Evolutionary conservation across 2,888 invertebrate species (phyloP).

Genomic region (Ischnus inquisitorius): DNA sequence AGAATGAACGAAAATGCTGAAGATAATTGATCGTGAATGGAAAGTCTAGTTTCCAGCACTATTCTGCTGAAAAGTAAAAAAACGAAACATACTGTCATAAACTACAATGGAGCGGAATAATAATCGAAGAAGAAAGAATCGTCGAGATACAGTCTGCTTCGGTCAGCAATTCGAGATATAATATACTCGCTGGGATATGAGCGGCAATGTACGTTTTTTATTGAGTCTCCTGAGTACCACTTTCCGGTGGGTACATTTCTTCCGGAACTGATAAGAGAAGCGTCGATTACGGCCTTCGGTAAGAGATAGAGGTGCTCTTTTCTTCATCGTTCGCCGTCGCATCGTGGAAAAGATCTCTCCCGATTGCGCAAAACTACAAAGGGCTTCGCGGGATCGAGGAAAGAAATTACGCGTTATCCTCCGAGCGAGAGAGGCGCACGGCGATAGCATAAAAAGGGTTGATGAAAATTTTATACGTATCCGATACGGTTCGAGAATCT

Average conservation of each 20-base stretch:
- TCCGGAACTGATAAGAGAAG: conserved; percentile 12
- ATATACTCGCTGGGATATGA: background rate
- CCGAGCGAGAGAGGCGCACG: background rate
- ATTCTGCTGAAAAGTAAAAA: background rate
- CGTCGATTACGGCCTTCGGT: background rate
- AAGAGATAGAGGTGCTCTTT: background rate
- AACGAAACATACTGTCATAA: background rate
- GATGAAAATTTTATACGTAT: background rate
- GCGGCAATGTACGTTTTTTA: background rate
- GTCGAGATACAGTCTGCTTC: background rate
- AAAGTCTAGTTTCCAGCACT: background rate
- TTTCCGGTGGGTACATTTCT: conserved; percentile 5
- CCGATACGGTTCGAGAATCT: background rate
- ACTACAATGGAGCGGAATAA: background rate
- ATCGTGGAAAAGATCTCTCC: background rate
- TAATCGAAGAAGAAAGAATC: background rate
- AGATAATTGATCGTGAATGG: background rate
- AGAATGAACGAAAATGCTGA: background rate
- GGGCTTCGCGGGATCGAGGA: background rate
- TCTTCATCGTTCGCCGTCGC: background rate
- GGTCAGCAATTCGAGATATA: background rate
- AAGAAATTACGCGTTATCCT: background rate
- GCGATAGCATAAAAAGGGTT: background rate
- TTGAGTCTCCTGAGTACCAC: conserved; percentile 12
- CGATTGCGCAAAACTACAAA: background rate